phyloP scores from a whole-genome alignment of 2,888 invertebrate genomes.

The Acanthosoma haemorrhoidale region DNA sequence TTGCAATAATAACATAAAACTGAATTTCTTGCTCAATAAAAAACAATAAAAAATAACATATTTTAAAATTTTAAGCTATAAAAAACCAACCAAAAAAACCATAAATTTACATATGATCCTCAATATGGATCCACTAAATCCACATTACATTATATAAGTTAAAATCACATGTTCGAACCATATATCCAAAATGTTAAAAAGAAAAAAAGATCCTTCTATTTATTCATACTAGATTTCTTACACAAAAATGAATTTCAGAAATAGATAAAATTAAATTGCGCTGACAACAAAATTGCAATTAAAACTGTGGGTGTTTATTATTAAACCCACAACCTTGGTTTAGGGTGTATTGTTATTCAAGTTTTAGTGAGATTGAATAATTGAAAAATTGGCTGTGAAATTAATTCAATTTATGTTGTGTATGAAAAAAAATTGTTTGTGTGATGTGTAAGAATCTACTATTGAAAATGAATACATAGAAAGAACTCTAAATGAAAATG shows the following conservation, averaged over 20 bases:
- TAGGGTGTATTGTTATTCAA: conserved; percentile 2
- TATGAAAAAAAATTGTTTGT: background rate
- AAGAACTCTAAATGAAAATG: conserved; percentile 30
- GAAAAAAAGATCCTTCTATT: conserved; percentile 34
- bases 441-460: conserved; percentile 36
- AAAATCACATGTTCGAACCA: background rate
- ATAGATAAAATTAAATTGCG: conserved; percentile 3
- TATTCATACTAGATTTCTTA: conserved; percentile 38
- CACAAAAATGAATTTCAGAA: conserved; percentile 23
- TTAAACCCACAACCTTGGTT: conserved; percentile 15
- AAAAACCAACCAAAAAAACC: no score
- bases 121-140: no score
- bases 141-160: conserved; percentile 27
- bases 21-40: no score
- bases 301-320: conserved; percentile 19
- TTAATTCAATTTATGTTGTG: conserved; percentile 1
- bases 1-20: no score
- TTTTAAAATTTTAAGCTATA: no score
- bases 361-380: background rate
- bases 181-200: background rate
- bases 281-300: background rate
- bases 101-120: no score
- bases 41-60: no score
- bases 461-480: conserved; percentile 37
- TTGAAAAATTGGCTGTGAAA: background rate